A percentile compares a stretch with the other conserved stretches of the same genome.
These are phyloP conservation scores for Fulica atra DNA, from an alignment of 2,113 vertebrate species.

Conservation along the genomic window DNA sequence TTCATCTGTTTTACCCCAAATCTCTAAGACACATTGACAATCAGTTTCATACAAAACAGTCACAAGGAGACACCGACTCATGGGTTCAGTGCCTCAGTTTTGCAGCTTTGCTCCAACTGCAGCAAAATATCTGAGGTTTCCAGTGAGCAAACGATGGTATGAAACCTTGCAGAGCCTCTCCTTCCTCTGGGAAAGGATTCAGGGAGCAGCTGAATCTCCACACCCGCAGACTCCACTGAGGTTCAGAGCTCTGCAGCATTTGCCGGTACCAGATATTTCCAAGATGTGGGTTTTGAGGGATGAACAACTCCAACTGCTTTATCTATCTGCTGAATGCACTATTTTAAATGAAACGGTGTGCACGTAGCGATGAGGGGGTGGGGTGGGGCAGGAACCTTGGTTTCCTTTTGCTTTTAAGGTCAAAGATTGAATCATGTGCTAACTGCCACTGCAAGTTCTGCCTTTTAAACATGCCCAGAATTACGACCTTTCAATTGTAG, in stretches of 20 bases:
- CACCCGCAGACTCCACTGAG: not conserved
- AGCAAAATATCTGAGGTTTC: not conserved
- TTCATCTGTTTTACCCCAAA: not conserved
- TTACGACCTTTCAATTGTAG: not conserved
- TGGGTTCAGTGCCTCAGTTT: not conserved
- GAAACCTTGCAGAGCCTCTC: not conserved
- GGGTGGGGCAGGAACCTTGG: not conserved
- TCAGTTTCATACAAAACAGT: not conserved
- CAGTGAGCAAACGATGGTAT: not conserved
- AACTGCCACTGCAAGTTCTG: not conserved
- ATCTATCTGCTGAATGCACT: not conserved
- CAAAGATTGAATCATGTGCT: not conserved
- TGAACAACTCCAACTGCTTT: not conserved
- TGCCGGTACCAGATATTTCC: not conserved
- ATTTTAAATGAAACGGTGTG: not conserved
- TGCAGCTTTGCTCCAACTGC: not conserved
- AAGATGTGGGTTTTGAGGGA: slow-evolving; percentile 11
- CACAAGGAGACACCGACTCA: rapidly evolving
- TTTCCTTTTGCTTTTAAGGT: slow-evolving; percentile 26
- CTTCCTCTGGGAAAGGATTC: not conserved
- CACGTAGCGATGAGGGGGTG: rapidly evolving
- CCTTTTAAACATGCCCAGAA: not conserved
- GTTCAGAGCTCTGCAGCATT: not conserved
- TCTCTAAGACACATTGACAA: rapidly evolving
- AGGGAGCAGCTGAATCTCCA: not conserved